phyloP scores from a whole-genome alignment of 2,888 invertebrate genomes.

The Biston stratarius region DNA sequence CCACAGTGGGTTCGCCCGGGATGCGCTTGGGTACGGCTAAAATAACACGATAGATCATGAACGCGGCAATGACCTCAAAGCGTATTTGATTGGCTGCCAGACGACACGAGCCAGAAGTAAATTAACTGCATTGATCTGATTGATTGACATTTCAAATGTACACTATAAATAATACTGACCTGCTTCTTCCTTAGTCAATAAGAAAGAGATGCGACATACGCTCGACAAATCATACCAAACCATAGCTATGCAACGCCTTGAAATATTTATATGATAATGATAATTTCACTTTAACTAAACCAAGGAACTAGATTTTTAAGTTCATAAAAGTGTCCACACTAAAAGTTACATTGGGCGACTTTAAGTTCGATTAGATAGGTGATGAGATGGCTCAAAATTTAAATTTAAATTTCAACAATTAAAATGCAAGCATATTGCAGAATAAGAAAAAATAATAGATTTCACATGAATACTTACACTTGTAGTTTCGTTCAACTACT shows the following conservation, averaged over 20 bases:
- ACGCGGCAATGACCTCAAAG: constrained; percentile 72
- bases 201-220: no score
- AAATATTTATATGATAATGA: not conserved
- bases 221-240: not conserved
- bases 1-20: constrained; percentile 90
- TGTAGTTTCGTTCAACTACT: constrained; percentile 84
- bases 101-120: constrained; percentile 64
- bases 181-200: not conserved
- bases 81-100: constrained; percentile 74
- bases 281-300: not conserved
- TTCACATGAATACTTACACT: constrained; percentile 64
- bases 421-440: no score
- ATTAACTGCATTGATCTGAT: constrained; percentile 56
- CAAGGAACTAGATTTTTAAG: no score
- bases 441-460: not conserved
- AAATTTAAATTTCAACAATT: no score
- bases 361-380: no score
- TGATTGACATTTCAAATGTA: constrained; percentile 42
- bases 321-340: no score
- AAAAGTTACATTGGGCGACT: no score
- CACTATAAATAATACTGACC: constrained; percentile 8
- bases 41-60: constrained; percentile 63
- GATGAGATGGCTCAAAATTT: no score
- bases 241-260: not conserved
- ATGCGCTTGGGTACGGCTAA: constrained; percentile 94